Evolutionary conservation across 2,113 vertebrate genomes (phyloP), one percentile per base, ranked within the genome.

Genomic region (Todiramphus saurophagus): DNA sequence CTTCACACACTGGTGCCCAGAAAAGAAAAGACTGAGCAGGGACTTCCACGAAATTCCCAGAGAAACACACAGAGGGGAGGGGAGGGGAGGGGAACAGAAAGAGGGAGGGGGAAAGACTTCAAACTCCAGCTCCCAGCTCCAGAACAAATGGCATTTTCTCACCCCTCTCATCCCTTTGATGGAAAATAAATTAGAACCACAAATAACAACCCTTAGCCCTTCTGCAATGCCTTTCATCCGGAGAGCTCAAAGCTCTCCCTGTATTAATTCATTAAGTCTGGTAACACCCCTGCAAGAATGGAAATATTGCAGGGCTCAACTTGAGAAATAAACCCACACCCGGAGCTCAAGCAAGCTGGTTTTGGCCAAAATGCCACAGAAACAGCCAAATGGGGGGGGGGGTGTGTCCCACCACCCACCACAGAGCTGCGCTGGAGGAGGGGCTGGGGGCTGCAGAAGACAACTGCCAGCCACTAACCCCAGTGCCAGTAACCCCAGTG

Each of bases 91-190:
- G 27, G 20, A 70, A 60, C 58, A 50, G 55, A 50, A 70, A 83
- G 80, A 41, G 23, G 35, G 73, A 14, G 43, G 43, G 43, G 15
- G 15, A 16, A 43, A 43, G 43, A 43, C 43, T 94, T 93, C 92
- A 91, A 79, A 91, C 82, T 50, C 19, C 53, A 27, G 67, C 63
- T 96, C 85, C 82, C 85, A 56, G 88, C 63, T 90, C 93, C 96
- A 94, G 92, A 96, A 92, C 79, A 90, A 94, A 96, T 74, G 64
- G 93, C 72, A 88, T 96, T 96, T 95, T 96, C 93, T 93, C 92
- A 93, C 72, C 37, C 87, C 78, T 70, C 87, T 94, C 85, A 93
- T 93, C 79, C 72, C 92, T 97, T 96, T 94, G 92, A 96, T 83
- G 92, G 93, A 58, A 93, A 96, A 94, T 79, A 91, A 96, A 95